Evolutionary conservation across 2,888 invertebrate species (phyloP).

Genomic region (Dioctria linearis): DNA sequence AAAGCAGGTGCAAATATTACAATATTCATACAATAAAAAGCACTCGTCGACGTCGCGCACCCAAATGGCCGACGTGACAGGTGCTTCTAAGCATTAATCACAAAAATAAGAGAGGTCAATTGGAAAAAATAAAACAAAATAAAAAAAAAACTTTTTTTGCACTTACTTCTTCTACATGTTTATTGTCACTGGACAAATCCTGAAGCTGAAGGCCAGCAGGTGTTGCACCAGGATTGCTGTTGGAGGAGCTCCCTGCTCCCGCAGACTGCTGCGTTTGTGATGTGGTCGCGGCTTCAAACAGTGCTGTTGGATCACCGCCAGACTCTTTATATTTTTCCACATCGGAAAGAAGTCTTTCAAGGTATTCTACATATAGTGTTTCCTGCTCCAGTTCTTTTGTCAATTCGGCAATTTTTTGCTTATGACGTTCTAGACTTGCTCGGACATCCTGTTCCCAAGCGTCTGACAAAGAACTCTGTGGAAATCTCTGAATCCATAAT

Average conservation of each 20-base stretch:
- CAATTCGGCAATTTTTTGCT: conserved; percentile 85
- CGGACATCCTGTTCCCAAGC: conserved; percentile 95
- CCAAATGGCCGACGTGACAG: not conserved
- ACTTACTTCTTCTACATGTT: conserved; percentile 62
- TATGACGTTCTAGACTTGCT: conserved; percentile 90
- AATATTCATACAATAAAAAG: too few species aligned
- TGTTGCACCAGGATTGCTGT: conserved; percentile 35
- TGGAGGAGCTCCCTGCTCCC: conserved; percentile 48
- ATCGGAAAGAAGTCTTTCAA: conserved; percentile 87
- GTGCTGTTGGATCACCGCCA: conserved; percentile 70
- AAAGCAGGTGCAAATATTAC: too few species aligned
- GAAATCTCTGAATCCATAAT: conserved; percentile 93
- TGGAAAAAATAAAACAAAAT: not conserved
- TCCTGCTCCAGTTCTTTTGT: conserved; percentile 91
- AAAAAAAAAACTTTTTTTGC: not conserved
- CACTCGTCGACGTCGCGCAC: too few species aligned
- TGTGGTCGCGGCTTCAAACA: conserved; percentile 69
- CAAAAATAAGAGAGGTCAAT: not conserved
- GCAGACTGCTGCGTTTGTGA: conserved; percentile 58
- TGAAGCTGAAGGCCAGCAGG: conserved; percentile 48
- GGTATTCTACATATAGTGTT: conserved; percentile 90
- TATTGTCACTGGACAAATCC: conserved; percentile 60
- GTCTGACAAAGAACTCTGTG: conserved; percentile 90
- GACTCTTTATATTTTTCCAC: conserved; percentile 85
- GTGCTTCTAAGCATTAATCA: not conserved